These are phyloP conservation scores for Plodia interpunctella DNA, from an alignment of 1,140 invertebrate genomes.

Conservation along the genomic window DNA sequence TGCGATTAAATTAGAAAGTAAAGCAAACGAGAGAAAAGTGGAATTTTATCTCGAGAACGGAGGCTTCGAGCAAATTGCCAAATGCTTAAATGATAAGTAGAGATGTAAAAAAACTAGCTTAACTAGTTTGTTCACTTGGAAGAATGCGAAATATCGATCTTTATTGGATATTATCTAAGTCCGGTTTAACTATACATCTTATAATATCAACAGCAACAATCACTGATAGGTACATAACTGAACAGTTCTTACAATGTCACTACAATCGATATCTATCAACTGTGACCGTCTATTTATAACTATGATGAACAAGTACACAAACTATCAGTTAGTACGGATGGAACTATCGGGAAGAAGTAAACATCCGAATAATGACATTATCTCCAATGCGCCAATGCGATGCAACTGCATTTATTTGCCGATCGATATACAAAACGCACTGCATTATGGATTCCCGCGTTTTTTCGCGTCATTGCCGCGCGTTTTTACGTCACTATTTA, in stretches of 20 bases:
- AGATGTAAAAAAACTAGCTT: constrained; percentile 27
- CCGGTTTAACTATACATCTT: constrained; percentile 17
- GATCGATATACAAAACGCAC: constrained; percentile 56
- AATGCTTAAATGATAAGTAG: constrained; percentile 17
- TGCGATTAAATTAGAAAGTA: constrained; percentile 12
- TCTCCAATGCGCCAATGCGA: constrained; percentile 44
- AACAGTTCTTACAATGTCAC: constrained; percentile 13
- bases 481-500: neutral
- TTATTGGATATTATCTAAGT: constrained; percentile 23
- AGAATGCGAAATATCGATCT: constrained; percentile 30
- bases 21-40: neutral
- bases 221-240: constrained; percentile 15
- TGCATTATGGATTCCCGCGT: constrained; percentile 44
- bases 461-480: constrained; percentile 35
- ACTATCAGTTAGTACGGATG: constrained; percentile 12
- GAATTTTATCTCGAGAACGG: constrained; percentile 3
- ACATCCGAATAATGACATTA: constrained; percentile 42
- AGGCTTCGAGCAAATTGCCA: constrained; percentile 16
- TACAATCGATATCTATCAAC: constrained; percentile 11
- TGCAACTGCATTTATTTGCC: constrained; percentile 35
- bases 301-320: constrained; percentile 1
- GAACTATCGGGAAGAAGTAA: constrained; percentile 32
- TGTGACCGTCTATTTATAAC: constrained; percentile 9
- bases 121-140: constrained; percentile 25
- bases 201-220: neutral